A percentile compares a stretch with the other conserved stretches of the same genome.
Conservation (phyloP, 1,140 invertebrate species). For the Eupristina koningsbergeri region DNA sequence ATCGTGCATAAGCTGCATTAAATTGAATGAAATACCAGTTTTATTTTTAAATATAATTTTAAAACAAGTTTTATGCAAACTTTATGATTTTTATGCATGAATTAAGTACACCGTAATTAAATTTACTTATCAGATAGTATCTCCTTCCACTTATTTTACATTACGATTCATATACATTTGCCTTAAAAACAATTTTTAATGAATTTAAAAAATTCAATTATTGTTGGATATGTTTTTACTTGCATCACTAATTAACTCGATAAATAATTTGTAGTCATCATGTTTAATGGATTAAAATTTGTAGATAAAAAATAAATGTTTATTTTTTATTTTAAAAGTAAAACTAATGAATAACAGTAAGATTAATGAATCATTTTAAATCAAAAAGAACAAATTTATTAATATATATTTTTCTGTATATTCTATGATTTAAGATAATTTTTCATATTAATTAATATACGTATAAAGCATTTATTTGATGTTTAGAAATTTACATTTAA, state of each 20-base stretch:
- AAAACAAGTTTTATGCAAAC: conserved; percentile 14
- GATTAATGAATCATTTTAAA: no score
- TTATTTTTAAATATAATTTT: conserved; percentile 2
- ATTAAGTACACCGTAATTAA: not conserved
- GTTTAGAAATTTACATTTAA: no score
- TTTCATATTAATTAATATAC: no score
- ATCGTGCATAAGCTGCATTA: not conserved
- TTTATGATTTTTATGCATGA: not conserved
- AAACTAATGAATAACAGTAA: no score
- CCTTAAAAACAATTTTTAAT: not conserved
- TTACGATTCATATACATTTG: not conserved
- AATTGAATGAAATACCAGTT: conserved; percentile 3
- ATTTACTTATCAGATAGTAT: not conserved
- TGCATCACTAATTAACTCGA: not conserved
- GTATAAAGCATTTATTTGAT: no score
- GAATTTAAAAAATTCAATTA: conserved; percentile 8
- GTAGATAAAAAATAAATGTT: no score
- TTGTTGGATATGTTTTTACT: conserved; percentile 1
- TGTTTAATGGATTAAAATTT: no score
- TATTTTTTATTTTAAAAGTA: no score
- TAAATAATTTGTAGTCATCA: no score
- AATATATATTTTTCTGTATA: no score
- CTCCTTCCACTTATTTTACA: not conserved
- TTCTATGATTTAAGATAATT: no score
- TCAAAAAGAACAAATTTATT: no score